Evolutionary conservation across 2,888 invertebrate species (phyloP), one percentile per base, ranked within the genome.

Genomic region (Bruchidius siliquastri): DNA sequence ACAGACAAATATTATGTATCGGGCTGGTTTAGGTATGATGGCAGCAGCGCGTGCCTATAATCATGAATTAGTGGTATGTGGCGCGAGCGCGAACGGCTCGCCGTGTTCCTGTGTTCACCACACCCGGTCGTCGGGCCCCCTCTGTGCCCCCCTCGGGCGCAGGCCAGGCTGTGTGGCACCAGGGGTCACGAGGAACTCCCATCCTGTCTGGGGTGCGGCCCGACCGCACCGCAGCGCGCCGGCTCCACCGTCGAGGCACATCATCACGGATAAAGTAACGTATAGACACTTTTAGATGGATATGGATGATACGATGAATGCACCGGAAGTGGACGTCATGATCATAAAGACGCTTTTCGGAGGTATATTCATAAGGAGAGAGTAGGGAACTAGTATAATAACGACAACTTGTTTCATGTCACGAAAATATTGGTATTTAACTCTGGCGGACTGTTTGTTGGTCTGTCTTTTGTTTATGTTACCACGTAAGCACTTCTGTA

Each of bases 161-260:
- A 49, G 49, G 49, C 49, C 49, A 49, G 49, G 79, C 76, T 76
- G 75, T 76, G 82, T 81, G 83, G 80, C 81, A 81, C 76, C 76
- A 82, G 83, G 83, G 84, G 85, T 83, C 84, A 84, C 79, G 80
- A 80, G 84, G 84, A 84, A 84, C 86, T 85, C 86, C 86, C 86
- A 86, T 86, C 86, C 86, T 86, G 85, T 85, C 84, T 84, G 84
- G 83, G 84, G 84, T 83, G 84, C 83, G 84, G 84, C 80, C 79
- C 80, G 77, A 76, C 73, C 68, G 73, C 69, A 71, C 72, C 74
- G 71, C 70, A 67, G 22, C 69, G 67, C 70, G 72, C 76, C 76
- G 74, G 77, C 77, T 76, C 78, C 68, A 13, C 2, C 68, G 21
- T 68, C 68, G 20, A 21, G 68, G 68, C 68, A 21, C 68, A 22